Evolutionary conservation across 2,113 vertebrate genomes (phyloP).

Genomic region (cattle (Bos taurus)): DNA sequence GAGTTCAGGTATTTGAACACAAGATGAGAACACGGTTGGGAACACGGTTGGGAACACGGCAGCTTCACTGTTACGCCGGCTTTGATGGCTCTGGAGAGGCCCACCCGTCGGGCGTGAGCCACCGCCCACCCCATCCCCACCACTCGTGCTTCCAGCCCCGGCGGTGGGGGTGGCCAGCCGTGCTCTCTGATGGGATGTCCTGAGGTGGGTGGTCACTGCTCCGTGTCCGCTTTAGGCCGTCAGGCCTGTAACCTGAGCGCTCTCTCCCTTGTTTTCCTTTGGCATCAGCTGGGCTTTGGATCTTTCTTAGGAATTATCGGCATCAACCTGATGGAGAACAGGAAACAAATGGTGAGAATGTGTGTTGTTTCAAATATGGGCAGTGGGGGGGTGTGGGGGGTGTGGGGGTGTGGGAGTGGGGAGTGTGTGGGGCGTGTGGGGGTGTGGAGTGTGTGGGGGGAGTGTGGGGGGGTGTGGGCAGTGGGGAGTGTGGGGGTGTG

Average conservation of each 20-base stretch:
- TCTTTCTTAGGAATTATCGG: slow-evolving; percentile 93
- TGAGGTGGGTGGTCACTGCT: neutral
- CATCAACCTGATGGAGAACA: slow-evolving; percentile 93
- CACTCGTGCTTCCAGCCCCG: accelerated
- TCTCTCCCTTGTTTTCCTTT: slow-evolving; percentile 63
- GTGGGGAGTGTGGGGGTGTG: no score
- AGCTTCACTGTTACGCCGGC: neutral
- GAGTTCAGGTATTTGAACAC: neutral
- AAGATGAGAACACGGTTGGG: neutral
- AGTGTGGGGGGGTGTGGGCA: neutral
- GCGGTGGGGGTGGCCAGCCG: no score
- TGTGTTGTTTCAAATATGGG: accelerated
- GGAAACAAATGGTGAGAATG: slow-evolving; percentile 92
- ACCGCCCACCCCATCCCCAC: accelerated
- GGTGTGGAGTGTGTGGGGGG: neutral
- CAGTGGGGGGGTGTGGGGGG: neutral
- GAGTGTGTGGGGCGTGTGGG: neutral
- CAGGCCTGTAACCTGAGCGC: neutral
- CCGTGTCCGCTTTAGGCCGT: no score
- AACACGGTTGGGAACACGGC: no score
- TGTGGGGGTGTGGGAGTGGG: no score
- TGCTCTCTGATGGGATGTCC: neutral
- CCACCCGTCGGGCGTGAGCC: accelerated
- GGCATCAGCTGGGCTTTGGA: slow-evolving; percentile 92
- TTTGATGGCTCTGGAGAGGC: neutral